A percentile compares a stretch with the other conserved stretches of the same genome.
Evolutionary conservation across 2,113 vertebrate genomes (phyloP).

Genomic region (Hippolais icterina): DNA sequence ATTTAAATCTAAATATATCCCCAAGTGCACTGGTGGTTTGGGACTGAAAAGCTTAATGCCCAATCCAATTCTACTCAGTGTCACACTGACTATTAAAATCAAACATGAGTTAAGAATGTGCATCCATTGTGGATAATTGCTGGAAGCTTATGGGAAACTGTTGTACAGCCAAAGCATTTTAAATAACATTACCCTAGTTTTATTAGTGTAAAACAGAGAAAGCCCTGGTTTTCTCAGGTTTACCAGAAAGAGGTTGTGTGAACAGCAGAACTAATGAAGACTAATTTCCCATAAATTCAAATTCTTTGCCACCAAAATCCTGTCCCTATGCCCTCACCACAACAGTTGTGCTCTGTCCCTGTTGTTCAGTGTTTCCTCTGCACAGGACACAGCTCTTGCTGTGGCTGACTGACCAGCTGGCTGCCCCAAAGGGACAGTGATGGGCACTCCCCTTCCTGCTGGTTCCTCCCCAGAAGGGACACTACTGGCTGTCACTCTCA

Average conservation of each 20-base stretch:
- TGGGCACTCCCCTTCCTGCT: background rate
- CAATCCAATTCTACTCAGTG: background rate
- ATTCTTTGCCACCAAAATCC: background rate
- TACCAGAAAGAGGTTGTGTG: background rate
- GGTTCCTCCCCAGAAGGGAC: background rate
- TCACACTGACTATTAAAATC: background rate
- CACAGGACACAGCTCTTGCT: background rate
- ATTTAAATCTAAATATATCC: background rate
- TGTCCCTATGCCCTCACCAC: background rate
- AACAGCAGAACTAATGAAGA: conserved; percentile 27
- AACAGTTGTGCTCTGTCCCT: background rate
- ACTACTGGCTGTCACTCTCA: background rate
- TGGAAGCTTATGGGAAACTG: background rate
- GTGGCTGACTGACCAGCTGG: background rate
- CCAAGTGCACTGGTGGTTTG: background rate
- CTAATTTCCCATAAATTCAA: conserved; percentile 4
- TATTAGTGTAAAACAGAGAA: background rate
- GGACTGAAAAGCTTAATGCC: background rate
- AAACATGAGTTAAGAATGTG: background rate
- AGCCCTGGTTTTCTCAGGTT: background rate
- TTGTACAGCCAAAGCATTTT: background rate
- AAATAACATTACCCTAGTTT: background rate
- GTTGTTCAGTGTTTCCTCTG: background rate
- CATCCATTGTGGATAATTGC: background rate
- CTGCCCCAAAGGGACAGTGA: background rate